A percentile compares a stretch with the other conserved stretches of the same genome.
phyloP scores from a whole-genome alignment of 2,113 vertebrate genomes.

The Phrynocephalus versicolor region DNA sequence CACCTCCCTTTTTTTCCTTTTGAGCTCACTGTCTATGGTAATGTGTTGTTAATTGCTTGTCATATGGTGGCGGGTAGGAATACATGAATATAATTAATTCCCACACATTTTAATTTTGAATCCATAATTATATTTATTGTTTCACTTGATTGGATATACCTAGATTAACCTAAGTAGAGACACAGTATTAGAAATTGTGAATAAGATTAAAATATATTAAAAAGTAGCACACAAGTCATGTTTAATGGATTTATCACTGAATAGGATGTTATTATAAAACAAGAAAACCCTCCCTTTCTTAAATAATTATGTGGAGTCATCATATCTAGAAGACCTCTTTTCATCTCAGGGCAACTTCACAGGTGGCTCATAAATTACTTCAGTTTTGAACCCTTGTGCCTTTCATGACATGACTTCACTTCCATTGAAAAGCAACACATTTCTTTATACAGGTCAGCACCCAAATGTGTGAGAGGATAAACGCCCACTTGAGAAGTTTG shows the following conservation, averaged over 20 bases:
- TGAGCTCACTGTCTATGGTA: background rate
- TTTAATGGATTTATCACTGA: conserved; percentile 22
- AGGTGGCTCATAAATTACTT: background rate
- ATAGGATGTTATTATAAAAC: conserved; percentile 22
- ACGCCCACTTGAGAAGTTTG: background rate
- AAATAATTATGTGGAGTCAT: conserved; percentile 1
- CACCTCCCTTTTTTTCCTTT: background rate
- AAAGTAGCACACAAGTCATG: background rate
- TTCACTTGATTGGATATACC: conserved; percentile 30
- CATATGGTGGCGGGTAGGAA: conserved; percentile 12
- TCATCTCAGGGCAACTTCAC: background rate
- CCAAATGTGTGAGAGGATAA: background rate
- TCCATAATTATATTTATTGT: conserved; percentile 37
- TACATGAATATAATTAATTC: conserved; percentile 39
- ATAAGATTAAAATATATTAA: conserved; percentile 33
- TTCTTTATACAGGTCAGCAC: background rate
- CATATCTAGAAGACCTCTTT: background rate
- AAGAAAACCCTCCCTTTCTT: conserved; percentile 4
- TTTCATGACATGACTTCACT: background rate
- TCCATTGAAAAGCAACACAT: background rate
- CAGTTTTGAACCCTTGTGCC: background rate
- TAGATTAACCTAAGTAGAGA: conserved; percentile 32
- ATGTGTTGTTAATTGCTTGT: conserved; percentile 29
- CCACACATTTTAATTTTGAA: conserved; percentile 26
- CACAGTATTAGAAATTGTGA: conserved; percentile 17